Base-by-base conservation (phyloP, 1,140 invertebrate genomes). In the Zophobas morio region DNA sequence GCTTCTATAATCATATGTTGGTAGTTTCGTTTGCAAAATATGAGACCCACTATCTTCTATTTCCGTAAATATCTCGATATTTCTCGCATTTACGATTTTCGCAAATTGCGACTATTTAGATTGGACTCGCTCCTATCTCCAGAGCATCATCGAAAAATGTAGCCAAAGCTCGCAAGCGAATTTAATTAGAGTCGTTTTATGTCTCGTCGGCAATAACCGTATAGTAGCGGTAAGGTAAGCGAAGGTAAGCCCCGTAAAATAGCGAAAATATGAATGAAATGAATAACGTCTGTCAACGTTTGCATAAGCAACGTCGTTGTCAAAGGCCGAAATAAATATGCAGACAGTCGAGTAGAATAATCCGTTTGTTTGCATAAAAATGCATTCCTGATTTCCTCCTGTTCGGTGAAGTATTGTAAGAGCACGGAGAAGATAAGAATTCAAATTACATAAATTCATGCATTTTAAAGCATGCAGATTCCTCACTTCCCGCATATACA, bases 381-480 rank as follows among this genome's bases (percentile, higher is more conserved):
- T 73, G 49, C 71, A 73, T 73, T 73, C 54, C 49, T 73, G 71
- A 73, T 73, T 73, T 73, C 71, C 71, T 54, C 51, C 54, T n/a
- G n/a, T 73, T 73, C 36, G 49, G 36, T 6, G 54, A 71, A 56
- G 71, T 40, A 54, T 73, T 53, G 71, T 53, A 56, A 56, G 39
- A 40, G 47, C 54, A 47, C 20, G 72, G 42, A 56, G 40, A 63
- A 78, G 76, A 81, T 80, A 78, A 78, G 75, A 78, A 82, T 82
- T 79, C 70, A 78, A 82, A 82, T 80, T 77, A 80, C 79, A 78
- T 78, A 82, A 84, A 84, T 83, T 84, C 83, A 84, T 84, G 82
- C 84, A 84, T 83, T 82, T 75, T 81, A 83, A 83, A 82, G 80
- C 78, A 84, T 81, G 82, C 80, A 82, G 82, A 83, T 83, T 84